Evolutionary conservation across 2,113 vertebrate genomes (phyloP), one percentile per base, ranked within the genome.

Genomic region (Castor canadensis): DNA sequence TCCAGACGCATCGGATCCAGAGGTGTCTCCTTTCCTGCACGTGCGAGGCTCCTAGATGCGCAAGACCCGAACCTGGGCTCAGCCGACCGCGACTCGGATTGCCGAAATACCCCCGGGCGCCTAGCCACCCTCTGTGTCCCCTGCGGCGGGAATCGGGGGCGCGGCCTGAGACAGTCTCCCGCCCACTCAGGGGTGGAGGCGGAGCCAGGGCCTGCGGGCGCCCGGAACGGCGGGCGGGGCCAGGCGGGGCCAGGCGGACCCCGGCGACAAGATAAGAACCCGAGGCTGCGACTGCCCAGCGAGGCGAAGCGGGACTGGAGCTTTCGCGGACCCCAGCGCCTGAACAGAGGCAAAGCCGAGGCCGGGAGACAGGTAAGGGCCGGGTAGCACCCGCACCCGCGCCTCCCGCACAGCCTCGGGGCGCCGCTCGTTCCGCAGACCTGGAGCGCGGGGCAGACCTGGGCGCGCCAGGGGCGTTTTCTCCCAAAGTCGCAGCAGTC

Each of bases 181-280:
- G 91, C 96, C 96, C 92, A 80, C 91, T 89, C 58, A 13, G 95
- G 82, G 93, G 9, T 19, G 9, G 30, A 76, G 91, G 92, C n/a
- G 71, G 92, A 58, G 91, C 30, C 60, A 4, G 30, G 67, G 45
- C n/a, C 43, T 26, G 52, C n/a, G 10, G 66, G 56, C 67, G 85
- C 76, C 94, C 89, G 62, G 45, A 79, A 82, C 82, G 56, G 87
- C 93, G 45, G 77, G 87, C 47, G 62, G 87, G 45, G 77, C 82
- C 47, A 54, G 87, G 56, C 13, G 56, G 72, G 87, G 79, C 75
- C 76, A 62, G 60, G 86, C 89, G 35, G 54, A 58, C 40, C 81
- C 43, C 0, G 4, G 73, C 38, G 24, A 19, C 66, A 0, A 1
- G 45, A 92, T 97, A 97, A 97, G 94, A 96, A 81, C 81, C 64